Conservation (phyloP, 2,113 vertebrate genomes). For the Oreotragus oreotragus region DNA sequence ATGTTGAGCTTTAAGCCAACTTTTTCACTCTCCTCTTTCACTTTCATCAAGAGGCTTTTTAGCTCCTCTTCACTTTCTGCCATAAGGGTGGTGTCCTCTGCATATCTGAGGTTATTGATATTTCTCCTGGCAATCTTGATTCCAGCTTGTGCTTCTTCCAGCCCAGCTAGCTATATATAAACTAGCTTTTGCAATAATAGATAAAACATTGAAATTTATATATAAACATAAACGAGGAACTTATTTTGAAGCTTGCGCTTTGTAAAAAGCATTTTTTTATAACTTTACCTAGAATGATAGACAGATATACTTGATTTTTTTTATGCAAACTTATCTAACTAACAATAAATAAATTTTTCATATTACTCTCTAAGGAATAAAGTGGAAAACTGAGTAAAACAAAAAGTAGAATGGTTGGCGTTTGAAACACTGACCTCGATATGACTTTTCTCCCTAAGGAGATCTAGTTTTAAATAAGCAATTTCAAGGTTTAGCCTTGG, state of each 20-base stretch:
- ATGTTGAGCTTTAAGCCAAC: too few relatives aligned
- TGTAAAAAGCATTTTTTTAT: neutral
- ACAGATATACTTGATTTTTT: neutral
- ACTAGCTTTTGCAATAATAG: neutral
- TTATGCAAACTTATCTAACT: conserved; percentile 17
- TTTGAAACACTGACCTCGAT: conserved; percentile 35
- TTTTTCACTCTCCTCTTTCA: too few relatives aligned
- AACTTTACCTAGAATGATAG: neutral
- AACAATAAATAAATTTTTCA: conserved; percentile 19
- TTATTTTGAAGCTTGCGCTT: neutral
- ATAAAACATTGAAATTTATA: neutral
- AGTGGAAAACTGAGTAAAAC: conserved; percentile 31
- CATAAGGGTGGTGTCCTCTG: too few relatives aligned
- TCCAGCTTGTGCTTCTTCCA: too few relatives aligned
- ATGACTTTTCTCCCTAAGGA: neutral
- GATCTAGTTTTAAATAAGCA: conserved; percentile 52
- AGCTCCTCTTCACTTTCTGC: too few relatives aligned
- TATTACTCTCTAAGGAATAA: conserved; percentile 27
- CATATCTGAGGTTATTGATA: too few relatives aligned
- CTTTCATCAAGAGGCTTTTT: too few relatives aligned
- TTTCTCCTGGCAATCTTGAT: too few relatives aligned
- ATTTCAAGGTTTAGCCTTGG: conserved; percentile 48
- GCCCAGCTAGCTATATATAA: neutral
- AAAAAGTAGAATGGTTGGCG: neutral
- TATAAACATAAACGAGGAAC: neutral